Evolutionary conservation across 2,113 vertebrate species (phyloP), one percentile per base, ranked within the genome.

Genomic region (Calyptomena viridis): DNA sequence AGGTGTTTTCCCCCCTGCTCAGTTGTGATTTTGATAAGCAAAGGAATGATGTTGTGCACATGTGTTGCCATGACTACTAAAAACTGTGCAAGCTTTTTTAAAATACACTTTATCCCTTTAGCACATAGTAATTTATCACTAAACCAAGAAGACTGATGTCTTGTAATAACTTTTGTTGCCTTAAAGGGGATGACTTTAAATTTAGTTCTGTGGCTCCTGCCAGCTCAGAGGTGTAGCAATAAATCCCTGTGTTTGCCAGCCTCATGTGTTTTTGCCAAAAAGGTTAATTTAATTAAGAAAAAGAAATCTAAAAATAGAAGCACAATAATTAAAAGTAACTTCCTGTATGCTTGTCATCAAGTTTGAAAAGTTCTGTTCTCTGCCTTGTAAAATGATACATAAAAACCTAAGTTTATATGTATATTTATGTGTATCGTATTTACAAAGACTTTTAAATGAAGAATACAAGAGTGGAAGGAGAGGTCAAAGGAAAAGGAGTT

Each of bases 31-130:
- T 97, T 98, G 98, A 98, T 98, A 98, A 98, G 98, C 96, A 95
- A 95, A 97, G 97, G 98, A 98, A 97, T 98, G 98, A 98, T 98
- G 98, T 97, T 97, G 96, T 97, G 96, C 97, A 96, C 94, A 85
- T 97, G 96, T 94, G 98, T 99, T 99, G 97, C 97, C 98, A 98
- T 98, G 98, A 98, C 98, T 98, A 99, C 98, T 88, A 97, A 97
- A 95, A 91, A 93, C 91, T 97, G 92, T 96, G 97, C 96, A 95
- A 96, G 97, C 97, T 97, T 97, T 98, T 97, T 97, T 94, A 97
- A 98, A 98, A 98, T 98, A 97, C 93, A 93, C 98, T 98, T 98
- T 98, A 98, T 98, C 97, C 98, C 98, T 98, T 98, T 97, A 98
- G 98, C 98, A 97, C 97, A 96, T 94, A 97, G 92, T 98, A 97